A percentile compares a stretch with the other conserved stretches of the same genome.
Evolutionary conservation across 2,113 vertebrate species (phyloP).

Genomic region (Felis catus): DNA sequence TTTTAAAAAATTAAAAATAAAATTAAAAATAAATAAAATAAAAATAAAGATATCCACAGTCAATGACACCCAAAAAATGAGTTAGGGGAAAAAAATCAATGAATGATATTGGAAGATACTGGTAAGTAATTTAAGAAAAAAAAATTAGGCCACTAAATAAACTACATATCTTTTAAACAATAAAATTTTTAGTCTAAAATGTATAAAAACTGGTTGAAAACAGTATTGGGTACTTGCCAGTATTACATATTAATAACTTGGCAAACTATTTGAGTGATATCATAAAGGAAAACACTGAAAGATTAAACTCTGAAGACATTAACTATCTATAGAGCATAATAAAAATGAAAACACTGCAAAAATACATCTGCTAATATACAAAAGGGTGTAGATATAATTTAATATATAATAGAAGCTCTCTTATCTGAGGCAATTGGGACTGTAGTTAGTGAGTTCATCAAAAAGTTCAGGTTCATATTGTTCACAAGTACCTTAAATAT

Average conservation of each 20-base stretch:
- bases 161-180: neutral
- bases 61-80: neutral
- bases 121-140: neutral
- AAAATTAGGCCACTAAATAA: neutral
- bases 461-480: slow-evolving; percentile 1
- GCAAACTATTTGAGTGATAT: neutral
- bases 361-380: neutral
- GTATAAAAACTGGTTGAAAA: neutral
- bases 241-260: neutral
- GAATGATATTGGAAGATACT: neutral
- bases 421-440: neutral
- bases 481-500: neutral
- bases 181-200: neutral
- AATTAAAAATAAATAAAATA: too few relatives aligned
- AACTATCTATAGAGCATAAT: neutral
- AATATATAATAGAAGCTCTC: neutral
- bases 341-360: neutral
- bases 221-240: neutral
- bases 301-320: neutral
- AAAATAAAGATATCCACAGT: neutral
- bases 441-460: neutral
- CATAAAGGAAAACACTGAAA: neutral
- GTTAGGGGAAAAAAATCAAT: neutral
- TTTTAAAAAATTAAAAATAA: too few relatives aligned
- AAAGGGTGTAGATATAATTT: neutral